Base-by-base conservation (phyloP, 1,140 invertebrate species). In the Zeugodacus cucurbitae region DNA sequence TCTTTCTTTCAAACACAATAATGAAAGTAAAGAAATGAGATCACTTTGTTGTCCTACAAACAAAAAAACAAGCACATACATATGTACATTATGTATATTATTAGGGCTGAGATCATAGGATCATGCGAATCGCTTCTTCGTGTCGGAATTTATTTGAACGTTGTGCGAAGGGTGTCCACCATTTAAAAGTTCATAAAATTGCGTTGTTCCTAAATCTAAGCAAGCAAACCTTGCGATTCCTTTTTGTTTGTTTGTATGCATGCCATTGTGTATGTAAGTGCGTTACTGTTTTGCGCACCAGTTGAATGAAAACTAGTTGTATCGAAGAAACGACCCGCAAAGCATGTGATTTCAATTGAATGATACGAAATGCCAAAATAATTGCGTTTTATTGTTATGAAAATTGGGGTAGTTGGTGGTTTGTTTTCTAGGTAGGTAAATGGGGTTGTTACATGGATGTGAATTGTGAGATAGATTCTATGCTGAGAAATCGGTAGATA, bases 311-410 rank as follows among this genome's bases (percentile, higher is more conserved):
- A 34, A 67, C 67, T 74, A 74, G 67, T 41, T 74, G 67, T n/a
- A 41, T 74, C 5, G 67, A 41, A 74, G 32, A 32, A 22, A n/a
- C 22, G 67, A 74, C 3, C 67, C 67, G 20, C 17, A 74, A 37
- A 74, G 32, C 34, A 74, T 74, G 67, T 74, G 67, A 74, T 74
- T 74, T 74, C 67, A 74, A 74, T 74, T 74, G 32, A 74, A 74
- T 41, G 67, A 8, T 22, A 74, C 20, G 32, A 74, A 37, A 74
- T 74, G 67, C 67, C 67, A 74, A 74, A 74, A 74, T 74, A 74
- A 74, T 74, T 74, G 34, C 67, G 34, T 74, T 74, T 74, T 74
- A 74, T 41, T 34, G 67, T 74, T 32, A 3, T 22, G 6, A 74
- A 74, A 74, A 74, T 74, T 74, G 67, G 67, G 67, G 67, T 74